Evolutionary conservation across 2,113 vertebrate genomes (phyloP), one percentile per base, ranked within the genome.

Genomic region (Sander lucioperca): DNA sequence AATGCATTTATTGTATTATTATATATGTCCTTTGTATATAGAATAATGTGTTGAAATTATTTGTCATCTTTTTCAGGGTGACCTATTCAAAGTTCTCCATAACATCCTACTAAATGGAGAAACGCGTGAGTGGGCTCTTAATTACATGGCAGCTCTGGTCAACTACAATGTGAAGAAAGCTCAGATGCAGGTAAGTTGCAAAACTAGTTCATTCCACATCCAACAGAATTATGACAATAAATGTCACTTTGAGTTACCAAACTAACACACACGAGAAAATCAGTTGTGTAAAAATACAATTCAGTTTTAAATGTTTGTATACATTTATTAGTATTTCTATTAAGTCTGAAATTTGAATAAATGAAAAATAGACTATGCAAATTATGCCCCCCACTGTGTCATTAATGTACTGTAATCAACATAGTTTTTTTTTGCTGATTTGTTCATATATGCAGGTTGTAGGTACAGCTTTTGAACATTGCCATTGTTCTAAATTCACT

Each of bases 121-220:
- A 88, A 99, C 98, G 0, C 95, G 98, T 1, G 98, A 99, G 84
- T 96, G 96, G 0, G 98, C 98, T 53, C 97, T 99, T 0, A 91
- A 94, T 88, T 99, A 99, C 94, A 99, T 99, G 98, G 97, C 98
- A 72, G 96, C 97, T 86, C 36, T 99, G 45, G 97, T 99, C 90
- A 99, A 98, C 64, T 96, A 97, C 91, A 99, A 99, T 90, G 96
- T 98, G 95, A 99, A 99, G 87, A 99, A 99, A 91, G 97, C 98
- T 0, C 98, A 99, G 91, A 97, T 99, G 97, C 98, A 99, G 97
- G 98, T 99, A 93, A 83, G 77, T 71, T 27, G 0, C 25, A 25
- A 5, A 21, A 57, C 18, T 67, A 16, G 6, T 68, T 76, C 0
- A 76, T 36, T 82, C 10, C 13, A 33, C 5, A 36, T 16, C 3